phyloP scores from a whole-genome alignment of 2,888 invertebrate species.

The Spicauda simplicius region DNA sequence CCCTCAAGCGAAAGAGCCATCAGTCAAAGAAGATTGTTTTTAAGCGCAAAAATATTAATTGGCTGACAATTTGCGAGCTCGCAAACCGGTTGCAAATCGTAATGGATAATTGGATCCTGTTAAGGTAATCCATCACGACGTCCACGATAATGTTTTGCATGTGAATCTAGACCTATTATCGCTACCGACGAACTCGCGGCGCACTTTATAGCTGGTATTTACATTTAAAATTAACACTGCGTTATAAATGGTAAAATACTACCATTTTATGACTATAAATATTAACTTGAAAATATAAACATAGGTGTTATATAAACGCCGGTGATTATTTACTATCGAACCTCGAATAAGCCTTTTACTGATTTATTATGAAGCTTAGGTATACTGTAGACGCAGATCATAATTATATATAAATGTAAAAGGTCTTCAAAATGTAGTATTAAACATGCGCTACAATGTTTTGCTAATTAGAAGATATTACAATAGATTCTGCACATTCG shows the following conservation, averaged over 20 bases:
- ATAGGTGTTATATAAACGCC: background rate
- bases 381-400: too few species aligned
- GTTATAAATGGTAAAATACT: background rate
- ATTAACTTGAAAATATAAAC: background rate
- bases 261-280: background rate
- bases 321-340: background rate
- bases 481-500: background rate
- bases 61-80: constrained; percentile 57
- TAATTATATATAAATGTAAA: too few species aligned
- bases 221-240: constrained; percentile 31
- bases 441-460: background rate
- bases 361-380: too few species aligned
- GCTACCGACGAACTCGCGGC: constrained; percentile 6
- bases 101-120: constrained; percentile 52
- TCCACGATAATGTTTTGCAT: constrained; percentile 28
- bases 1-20: constrained; percentile 42
- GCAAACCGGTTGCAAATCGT: constrained; percentile 40
- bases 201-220: constrained; percentile 32
- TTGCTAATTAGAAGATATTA: background rate
- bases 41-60: constrained; percentile 66
- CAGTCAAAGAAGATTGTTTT: constrained; percentile 60
- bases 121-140: constrained; percentile 37
- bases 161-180: constrained; percentile 21
- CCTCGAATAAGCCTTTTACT: too few species aligned
- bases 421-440: too few species aligned